Percentiles rank a stretch among this genome's conserved stretches.
These are phyloP conservation scores for Hecatera dysodea DNA, from an alignment of 2,888 invertebrate genomes.

Conservation along the genomic window DNA sequence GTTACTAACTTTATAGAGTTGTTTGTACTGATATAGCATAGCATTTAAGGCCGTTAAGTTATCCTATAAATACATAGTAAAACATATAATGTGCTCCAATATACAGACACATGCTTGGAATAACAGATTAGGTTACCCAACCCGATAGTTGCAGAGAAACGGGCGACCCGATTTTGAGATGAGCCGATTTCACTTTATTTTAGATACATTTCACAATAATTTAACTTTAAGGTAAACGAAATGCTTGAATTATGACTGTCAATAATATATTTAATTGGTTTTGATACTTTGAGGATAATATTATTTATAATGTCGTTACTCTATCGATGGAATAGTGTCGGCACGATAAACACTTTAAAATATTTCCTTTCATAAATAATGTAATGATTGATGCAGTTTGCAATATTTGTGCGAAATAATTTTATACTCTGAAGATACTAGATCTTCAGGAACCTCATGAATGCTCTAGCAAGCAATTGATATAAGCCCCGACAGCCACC, in stretches of 20 bases:
- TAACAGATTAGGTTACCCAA: constrained; percentile 80
- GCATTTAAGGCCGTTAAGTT: neutral
- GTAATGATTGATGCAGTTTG: constrained; percentile 1
- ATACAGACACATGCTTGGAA: constrained; percentile 75
- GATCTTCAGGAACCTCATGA: constrained; percentile 7
- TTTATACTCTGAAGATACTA: neutral
- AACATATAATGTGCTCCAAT: constrained; percentile 64
- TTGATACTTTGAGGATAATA: constrained; percentile 19
- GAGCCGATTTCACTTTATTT: constrained; percentile 72
- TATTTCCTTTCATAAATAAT: neutral
- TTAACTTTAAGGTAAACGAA: constrained; percentile 63
- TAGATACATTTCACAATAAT: constrained; percentile 73
- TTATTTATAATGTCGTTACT: neutral
- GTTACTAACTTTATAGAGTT: neutral
- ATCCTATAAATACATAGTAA: neutral
- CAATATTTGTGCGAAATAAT: neutral
- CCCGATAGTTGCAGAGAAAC: constrained; percentile 76
- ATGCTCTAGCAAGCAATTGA: constrained; percentile 21
- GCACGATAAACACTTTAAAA: constrained; percentile 3
- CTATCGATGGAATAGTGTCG: neutral
- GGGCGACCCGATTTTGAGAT: constrained; percentile 79
- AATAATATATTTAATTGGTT: constrained; percentile 48
- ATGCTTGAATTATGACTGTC: constrained; percentile 49
- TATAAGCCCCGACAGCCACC: neutral
- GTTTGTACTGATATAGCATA: neutral